Evolutionary conservation across 2,113 vertebrate species (phyloP), one percentile per base, ranked within the genome.

Genomic region (Cebus imitator): DNA sequence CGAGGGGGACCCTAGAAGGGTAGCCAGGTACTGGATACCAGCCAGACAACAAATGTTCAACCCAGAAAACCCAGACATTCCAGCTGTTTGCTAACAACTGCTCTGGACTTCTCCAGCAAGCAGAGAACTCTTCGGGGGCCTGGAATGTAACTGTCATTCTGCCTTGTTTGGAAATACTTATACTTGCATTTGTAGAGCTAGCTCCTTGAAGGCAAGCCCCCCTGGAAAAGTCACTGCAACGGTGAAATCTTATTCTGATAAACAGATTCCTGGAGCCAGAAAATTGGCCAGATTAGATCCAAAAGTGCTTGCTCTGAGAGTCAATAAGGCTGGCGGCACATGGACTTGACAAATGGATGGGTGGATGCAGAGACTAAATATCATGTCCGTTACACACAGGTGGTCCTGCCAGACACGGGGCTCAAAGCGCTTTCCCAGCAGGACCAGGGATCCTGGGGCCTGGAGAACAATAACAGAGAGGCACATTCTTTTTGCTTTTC

Each of bases 221-320:
- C 37, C 68, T 37, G 57, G 92, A 95, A 90, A 82, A 93, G 73
- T 89, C 89, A 37, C 68, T 4, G 37, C 40, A 40, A 48, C 58
- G 50, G 83, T 66, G 70, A 93, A 85, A 70, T 73, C 90, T 40
- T 96, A 58, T 92, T 97, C 83, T 78, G 94, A 96, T 91, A 75
- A 96, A 95, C 70, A 96, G 78, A 94, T 92, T 97, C 96, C 94
- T 2, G 1, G 94, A 96, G 87, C 21, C 58, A 86, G 96, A 95
- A 88, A 92, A 92, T 4, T 17, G 80, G 85, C 73, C 81, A 43
- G 87, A 94, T 96, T 88, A 75, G 81, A 92, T 92, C 86, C 76
- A 94, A 50, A 64, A 66, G 84, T 17, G 30, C 30, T 72, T 43
- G 57, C 45, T 93, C 66, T 8, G 45, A 80, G 25, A 73, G 45